phyloP scores from a whole-genome alignment of 2,888 invertebrate genomes.

The Synergus laeviventris region DNA sequence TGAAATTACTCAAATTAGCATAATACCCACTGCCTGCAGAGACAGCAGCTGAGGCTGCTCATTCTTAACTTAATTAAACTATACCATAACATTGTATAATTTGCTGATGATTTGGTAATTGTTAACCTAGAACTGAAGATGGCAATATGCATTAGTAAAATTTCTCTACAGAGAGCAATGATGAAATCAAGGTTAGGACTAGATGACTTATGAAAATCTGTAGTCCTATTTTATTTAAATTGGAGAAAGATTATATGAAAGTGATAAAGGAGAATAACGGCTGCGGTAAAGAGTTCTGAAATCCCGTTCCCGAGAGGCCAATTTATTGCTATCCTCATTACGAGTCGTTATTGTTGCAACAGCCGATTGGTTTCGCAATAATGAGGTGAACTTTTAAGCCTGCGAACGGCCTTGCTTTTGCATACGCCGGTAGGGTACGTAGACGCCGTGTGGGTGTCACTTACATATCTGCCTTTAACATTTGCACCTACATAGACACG shows the following conservation, averaged over 20 bases:
- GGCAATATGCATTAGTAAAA: too few species aligned
- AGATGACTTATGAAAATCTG: background rate
- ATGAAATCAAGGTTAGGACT: background rate
- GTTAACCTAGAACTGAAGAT: too few species aligned
- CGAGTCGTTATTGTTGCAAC: slow-evolving; percentile 67
- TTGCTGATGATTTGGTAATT: background rate
- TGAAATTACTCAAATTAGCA: slow-evolving; percentile 31
- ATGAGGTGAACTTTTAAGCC: slow-evolving; percentile 67
- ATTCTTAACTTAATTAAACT: background rate
- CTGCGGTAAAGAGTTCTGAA: slow-evolving; percentile 12
- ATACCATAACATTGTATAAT: too few species aligned
- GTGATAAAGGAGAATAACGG: background rate
- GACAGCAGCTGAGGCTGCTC: background rate
- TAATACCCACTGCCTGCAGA: slow-evolving; percentile 1
- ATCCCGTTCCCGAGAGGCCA: slow-evolving; percentile 41
- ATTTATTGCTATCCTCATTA: slow-evolving; percentile 54
- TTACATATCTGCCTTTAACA: slow-evolving; percentile 70
- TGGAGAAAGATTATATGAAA: background rate
- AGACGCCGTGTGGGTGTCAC: slow-evolving; percentile 67
- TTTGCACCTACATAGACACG: slow-evolving; percentile 66
- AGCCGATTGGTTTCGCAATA: slow-evolving; percentile 67
- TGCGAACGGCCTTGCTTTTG: slow-evolving; percentile 69
- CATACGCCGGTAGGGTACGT: slow-evolving; percentile 52
- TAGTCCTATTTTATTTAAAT: background rate
- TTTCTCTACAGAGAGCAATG: too few species aligned